These are phyloP conservation scores for Serrognathus titanus DNA, from an alignment of 2,888 invertebrate species.

Conservation along the genomic window DNA sequence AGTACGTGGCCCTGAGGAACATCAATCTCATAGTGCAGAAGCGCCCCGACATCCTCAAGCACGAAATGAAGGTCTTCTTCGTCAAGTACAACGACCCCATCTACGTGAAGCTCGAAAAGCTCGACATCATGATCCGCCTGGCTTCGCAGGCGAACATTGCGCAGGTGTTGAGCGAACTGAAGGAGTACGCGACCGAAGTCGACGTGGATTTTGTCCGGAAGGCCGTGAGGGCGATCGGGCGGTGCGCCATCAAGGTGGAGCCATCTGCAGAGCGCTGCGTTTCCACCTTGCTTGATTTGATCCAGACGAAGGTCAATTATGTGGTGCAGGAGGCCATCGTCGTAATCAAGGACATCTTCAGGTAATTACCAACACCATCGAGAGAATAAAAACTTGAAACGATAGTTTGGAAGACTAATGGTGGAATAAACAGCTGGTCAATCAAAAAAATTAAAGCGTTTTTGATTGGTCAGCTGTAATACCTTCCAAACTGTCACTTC, in stretches of 20 bases:
- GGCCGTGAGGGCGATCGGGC: conserved; percentile 96
- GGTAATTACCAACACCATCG: conserved; percentile 36
- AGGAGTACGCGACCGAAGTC: conserved; percentile 98
- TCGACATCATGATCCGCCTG: conserved; percentile 98
- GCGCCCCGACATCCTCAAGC: conserved; percentile 95
- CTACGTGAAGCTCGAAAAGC: conserved; percentile 97
- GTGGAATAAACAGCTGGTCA: no score
- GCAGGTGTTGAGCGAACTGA: conserved; percentile 95
- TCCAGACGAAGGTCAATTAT: conserved; percentile 99
- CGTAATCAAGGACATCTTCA: conserved; percentile 96
- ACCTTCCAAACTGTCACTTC: no score
- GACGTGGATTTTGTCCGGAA: conserved; percentile 99
- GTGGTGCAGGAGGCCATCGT: conserved; percentile 99
- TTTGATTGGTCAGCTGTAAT: no score
- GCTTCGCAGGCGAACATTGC: conserved; percentile 98
- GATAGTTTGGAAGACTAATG: no score
- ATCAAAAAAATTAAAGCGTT: no score
- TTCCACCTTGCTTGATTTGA: conserved; percentile 92
- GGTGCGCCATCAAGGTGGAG: conserved; percentile 98
- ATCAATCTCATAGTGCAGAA: conserved; percentile 99
- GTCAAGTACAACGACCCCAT: conserved; percentile 99
- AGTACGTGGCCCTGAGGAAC: conserved; percentile 96
- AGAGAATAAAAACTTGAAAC: no score
- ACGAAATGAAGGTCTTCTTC: conserved; percentile 99
- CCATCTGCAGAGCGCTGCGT: conserved; percentile 98